These are phyloP conservation scores for Heliconius congener DNA, from an alignment of 1,140 invertebrate species.

Conservation along the genomic window DNA sequence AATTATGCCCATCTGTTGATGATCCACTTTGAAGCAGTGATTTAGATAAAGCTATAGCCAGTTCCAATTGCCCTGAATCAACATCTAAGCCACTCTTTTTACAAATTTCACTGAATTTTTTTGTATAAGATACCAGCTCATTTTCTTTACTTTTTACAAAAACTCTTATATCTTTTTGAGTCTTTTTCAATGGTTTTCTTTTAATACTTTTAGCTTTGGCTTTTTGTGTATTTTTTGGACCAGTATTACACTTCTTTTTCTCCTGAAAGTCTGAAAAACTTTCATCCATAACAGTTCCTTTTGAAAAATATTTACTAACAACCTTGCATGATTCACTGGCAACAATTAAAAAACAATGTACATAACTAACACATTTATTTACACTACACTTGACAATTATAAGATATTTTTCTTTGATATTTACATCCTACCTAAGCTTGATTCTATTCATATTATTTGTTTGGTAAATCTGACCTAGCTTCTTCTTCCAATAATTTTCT, in stretches of 20 bases:
- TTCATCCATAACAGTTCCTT: conserved; percentile 63
- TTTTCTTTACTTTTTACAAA: conserved; percentile 63
- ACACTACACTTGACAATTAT: conserved; percentile 35
- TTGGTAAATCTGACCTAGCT: conserved; percentile 55
- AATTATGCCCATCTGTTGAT: not conserved
- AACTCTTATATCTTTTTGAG: conserved; percentile 69
- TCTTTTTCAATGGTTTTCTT: conserved; percentile 51
- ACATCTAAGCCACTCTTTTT: conserved; percentile 72
- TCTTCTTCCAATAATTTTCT: conserved; percentile 53
- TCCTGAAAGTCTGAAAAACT: conserved; percentile 65
- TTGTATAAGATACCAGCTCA: conserved; percentile 63
- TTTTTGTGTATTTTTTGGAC: conserved; percentile 47
- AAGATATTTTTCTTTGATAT: not conserved
- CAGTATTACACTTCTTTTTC: conserved; percentile 50
- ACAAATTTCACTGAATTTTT: conserved; percentile 72
- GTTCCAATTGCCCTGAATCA: conserved; percentile 81
- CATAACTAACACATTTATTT: conserved; percentile 48
- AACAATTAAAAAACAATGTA: conserved; percentile 62
- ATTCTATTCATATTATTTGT: conserved; percentile 53
- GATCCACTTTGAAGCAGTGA: conserved; percentile 48
- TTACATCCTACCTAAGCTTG: conserved; percentile 46
- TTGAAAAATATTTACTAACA: conserved; percentile 63
- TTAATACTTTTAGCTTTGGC: conserved; percentile 30
- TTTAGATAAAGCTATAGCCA: conserved; percentile 82
- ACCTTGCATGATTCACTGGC: conserved; percentile 51